A percentile compares a stretch with the other conserved stretches of the same genome.
Conservation (phyloP, 2,888 invertebrate genomes). For the Helobdella robusta region DNA sequence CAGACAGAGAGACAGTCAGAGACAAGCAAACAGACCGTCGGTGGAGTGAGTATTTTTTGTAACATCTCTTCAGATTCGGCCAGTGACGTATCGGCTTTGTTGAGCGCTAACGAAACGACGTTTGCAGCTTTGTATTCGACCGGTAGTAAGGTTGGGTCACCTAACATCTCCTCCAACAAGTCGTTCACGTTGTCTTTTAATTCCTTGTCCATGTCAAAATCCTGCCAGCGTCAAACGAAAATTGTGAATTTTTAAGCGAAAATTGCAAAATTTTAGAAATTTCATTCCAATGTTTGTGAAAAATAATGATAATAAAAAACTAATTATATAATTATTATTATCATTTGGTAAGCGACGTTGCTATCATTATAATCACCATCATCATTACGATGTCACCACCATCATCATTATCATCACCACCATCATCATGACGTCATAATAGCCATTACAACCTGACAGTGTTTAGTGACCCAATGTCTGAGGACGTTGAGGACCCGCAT, state of each 20-base stretch:
- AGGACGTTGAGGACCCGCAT: slow-evolving; percentile 82
- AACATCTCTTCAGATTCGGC: background rate
- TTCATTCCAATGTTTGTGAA: no score
- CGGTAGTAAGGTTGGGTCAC: slow-evolving; percentile 66
- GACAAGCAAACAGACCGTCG: background rate
- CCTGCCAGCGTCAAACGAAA: no score
- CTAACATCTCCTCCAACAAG: slow-evolving; percentile 76
- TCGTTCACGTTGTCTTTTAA: slow-evolving; percentile 69
- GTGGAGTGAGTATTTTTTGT: background rate
- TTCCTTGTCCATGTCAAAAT: slow-evolving; percentile 66
- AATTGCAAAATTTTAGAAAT: no score
- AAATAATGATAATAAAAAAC: no score
- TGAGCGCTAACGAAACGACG: slow-evolving; percentile 65
- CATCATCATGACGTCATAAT: no score
- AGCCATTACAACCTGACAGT: slow-evolving; percentile 59
- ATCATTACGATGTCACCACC: no score
- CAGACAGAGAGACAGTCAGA: no score
- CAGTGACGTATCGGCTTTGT: slow-evolving; percentile 58
- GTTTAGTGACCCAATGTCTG: slow-evolving; percentile 75
- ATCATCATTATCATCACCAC: no score
- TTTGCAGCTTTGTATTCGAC: slow-evolving; percentile 80
- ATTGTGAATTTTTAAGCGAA: no score
- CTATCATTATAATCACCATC: no score
- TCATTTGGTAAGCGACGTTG: no score
- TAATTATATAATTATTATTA: no score